Base-by-base conservation (phyloP, 2,888 invertebrate species). In the Cinara cedri region DNA sequence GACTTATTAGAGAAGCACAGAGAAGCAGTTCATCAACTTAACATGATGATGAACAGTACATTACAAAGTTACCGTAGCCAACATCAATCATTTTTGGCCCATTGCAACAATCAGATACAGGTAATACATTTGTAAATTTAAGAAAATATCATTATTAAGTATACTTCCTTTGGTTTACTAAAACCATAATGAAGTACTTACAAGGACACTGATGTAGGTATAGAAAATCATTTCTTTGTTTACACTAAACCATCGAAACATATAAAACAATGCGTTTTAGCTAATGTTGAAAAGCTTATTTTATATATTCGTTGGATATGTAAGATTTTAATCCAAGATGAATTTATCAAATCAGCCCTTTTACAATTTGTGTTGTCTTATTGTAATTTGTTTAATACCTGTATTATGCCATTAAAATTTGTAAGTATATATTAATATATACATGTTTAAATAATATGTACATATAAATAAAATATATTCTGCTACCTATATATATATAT, bases 31-130 rank as follows among this genome's bases (percentile, higher is more conserved):
- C 89, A 92, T 9, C 91, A 92, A 82, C 90, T 95, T 81, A 90
- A 93, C 6, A 90, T 91, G 83, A 90, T 92, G 82, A 93, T 95
- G 8, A 95, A 95, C 86, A 88, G 91, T 65, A 93, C 94, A 0
- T 95, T 95, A 84, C 93, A 94, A 84, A 92, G 91, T 84, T 95
- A 96, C 84, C 93, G 96, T 87, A 91, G 93, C 57, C 98, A 99
- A 85, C 98, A 99, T 87, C 94, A 96, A 86, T 94, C 97, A 14
- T 98, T 97, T 86, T 93, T 96, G 14, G 90, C 92, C 81, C 98
- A 98, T 87, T 93, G 97, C 9, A 89, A 93, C 86, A 92, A 94
- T 85, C 95, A 95, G 86, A 94, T 96, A 84, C 92, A 93, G 84
- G 93, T 91, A 83, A 87, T 75, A 54, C n/a, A 70, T 65, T 4